Percentiles rank a stretch among this genome's conserved stretches.
phyloP scores from a whole-genome alignment of 2,888 invertebrate genomes.

The Drosophila maculinotata region DNA sequence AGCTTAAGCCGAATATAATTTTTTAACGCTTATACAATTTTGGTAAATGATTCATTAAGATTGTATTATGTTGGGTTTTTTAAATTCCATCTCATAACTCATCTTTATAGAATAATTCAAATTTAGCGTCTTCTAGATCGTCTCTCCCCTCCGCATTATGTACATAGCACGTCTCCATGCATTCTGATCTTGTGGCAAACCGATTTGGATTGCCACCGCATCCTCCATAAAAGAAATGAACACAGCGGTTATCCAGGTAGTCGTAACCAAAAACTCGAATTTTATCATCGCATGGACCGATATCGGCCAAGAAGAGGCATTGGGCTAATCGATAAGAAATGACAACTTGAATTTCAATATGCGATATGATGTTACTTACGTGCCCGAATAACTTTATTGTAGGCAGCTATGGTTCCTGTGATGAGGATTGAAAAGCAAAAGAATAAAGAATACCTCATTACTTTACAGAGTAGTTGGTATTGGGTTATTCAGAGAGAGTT shows the following conservation, averaged over 20 bases:
- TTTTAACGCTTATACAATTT: no score
- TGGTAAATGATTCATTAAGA: no score
- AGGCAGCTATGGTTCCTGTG: neutral
- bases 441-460: neutral
- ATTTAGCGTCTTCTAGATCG: conserved; percentile 14
- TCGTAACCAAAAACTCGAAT: conserved; percentile 62
- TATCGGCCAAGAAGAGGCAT: conserved; percentile 54
- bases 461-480: neutral
- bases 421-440: neutral
- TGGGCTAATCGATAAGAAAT: conserved; percentile 21
- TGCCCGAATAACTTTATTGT: conserved; percentile 28
- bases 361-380: conserved; percentile 23
- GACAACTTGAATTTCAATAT: neutral
- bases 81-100: conserved; percentile 3
- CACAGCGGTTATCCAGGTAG: conserved; percentile 56
- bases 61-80: neutral
- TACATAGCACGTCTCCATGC: conserved; percentile 48
- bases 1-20: no score
- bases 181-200: conserved; percentile 48
- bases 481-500: neutral
- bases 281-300: conserved; percentile 45
- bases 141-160: conserved; percentile 22
- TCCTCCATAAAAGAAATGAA: conserved; percentile 59
- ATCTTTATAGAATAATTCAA: conserved; percentile 4
- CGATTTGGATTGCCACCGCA: conserved; percentile 68